Percentiles rank a stretch among this genome's conserved stretches.
These are phyloP conservation scores for Ceyx erithaca DNA, from an alignment of 2,797 vertebrate species.

Conservation along the genomic window DNA sequence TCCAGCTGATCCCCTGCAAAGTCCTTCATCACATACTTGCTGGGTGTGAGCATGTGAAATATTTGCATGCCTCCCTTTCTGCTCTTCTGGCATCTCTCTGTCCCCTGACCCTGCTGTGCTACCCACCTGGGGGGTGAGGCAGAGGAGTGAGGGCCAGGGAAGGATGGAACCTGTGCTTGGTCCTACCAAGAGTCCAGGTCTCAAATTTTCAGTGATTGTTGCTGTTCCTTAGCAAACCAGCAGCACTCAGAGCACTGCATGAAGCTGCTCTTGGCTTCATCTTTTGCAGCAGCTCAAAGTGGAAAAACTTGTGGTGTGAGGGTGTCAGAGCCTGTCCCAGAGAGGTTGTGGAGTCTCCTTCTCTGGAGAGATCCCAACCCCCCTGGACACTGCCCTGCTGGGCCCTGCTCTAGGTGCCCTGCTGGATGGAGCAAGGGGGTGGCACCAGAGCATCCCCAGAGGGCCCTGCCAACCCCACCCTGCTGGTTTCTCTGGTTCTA, in stretches of 20 bases:
- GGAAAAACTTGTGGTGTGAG: too few relatives aligned
- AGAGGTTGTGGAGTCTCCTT: too few relatives aligned
- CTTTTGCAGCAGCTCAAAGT: background rate
- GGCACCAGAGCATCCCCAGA: too few relatives aligned
- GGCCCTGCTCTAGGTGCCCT: too few relatives aligned
- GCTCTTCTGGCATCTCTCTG: accelerated
- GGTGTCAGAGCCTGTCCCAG: too few relatives aligned
- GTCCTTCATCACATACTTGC: background rate
- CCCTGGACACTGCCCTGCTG: too few relatives aligned
- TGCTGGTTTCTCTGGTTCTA: too few relatives aligned
- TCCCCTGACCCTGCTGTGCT: background rate
- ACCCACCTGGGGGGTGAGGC: background rate
- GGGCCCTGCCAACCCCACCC: too few relatives aligned
- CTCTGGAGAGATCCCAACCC: too few relatives aligned
- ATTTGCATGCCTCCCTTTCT: accelerated
- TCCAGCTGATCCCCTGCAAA: background rate
- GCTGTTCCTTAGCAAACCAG: background rate
- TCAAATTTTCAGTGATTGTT: background rate
- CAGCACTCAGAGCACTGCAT: background rate
- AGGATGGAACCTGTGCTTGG: background rate
- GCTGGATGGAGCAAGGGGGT: too few relatives aligned
- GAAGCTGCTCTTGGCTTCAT: too few relatives aligned
- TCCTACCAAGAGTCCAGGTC: background rate
- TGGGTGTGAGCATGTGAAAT: background rate
- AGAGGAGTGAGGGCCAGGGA: background rate